A percentile compares a stretch with the other conserved stretches of the same genome.
Evolutionary conservation across 2,888 invertebrate species (phyloP).

Genomic region (Drosophila quinaria): DNA sequence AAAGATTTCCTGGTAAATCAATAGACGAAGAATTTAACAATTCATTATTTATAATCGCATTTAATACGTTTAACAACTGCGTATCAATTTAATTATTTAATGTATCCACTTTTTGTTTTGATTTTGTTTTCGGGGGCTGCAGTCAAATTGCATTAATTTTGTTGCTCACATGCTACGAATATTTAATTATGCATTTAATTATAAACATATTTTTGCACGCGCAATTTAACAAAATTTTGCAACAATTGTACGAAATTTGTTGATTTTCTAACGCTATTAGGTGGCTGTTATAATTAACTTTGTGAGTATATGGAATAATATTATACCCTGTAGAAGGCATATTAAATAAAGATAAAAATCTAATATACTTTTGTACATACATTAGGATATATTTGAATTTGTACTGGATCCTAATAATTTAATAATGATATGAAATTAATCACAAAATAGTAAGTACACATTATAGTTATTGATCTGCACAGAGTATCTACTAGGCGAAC

Average conservation of each 20-base stretch:
- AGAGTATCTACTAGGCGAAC: background rate
- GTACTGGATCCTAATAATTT: background rate
- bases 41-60: slow-evolving; percentile 43
- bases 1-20: slow-evolving; percentile 46
- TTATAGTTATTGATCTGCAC: background rate
- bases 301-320: slow-evolving; percentile 3
- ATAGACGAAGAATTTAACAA: slow-evolving; percentile 36
- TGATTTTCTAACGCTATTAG: slow-evolving; percentile 24
- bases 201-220: slow-evolving; percentile 49
- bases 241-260: slow-evolving; percentile 32
- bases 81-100: slow-evolving; percentile 40
- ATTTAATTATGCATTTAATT: slow-evolving; percentile 49
- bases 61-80: slow-evolving; percentile 32
- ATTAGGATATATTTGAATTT: background rate
- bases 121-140: slow-evolving; percentile 5
- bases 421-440: no score
- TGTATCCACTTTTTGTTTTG: slow-evolving; percentile 26
- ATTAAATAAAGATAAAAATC: background rate
- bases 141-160: slow-evolving; percentile 41
- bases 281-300: background rate
- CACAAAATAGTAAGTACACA: background rate
- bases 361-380: background rate
- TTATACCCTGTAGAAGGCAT: background rate
- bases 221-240: slow-evolving; percentile 56
- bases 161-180: slow-evolving; percentile 28